These are phyloP conservation scores for Psittacula cyanocephala DNA, from an alignment of 2,113 vertebrate genomes.

Conservation along the genomic window DNA sequence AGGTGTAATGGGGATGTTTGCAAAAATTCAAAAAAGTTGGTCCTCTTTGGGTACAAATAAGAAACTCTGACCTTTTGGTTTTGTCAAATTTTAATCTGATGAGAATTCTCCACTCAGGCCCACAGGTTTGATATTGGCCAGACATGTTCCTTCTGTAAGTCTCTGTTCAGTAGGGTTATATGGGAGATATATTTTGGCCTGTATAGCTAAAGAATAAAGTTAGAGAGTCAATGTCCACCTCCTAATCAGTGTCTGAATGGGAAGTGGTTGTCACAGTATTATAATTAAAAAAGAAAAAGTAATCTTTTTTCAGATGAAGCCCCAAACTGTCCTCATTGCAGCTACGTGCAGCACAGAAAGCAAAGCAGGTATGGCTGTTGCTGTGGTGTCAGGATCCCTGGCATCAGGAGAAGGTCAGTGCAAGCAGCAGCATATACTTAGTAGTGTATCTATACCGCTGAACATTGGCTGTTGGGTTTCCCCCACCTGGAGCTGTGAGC, in stretches of 20 bases:
- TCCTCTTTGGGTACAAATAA: background rate
- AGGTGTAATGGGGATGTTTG: background rate
- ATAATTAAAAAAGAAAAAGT: too few relatives aligned
- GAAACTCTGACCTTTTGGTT: background rate
- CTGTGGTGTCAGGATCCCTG: background rate
- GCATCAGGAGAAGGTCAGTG: background rate
- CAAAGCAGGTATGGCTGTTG: fast-evolving
- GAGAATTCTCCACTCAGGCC: background rate
- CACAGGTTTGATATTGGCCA: background rate
- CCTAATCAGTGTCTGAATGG: background rate
- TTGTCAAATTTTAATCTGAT: background rate
- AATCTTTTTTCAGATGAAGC: background rate
- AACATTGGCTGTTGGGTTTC: background rate
- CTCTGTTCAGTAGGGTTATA: background rate
- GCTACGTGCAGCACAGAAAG: background rate
- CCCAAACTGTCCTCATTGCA: background rate
- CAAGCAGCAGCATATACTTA: background rate
- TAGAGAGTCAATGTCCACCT: background rate
- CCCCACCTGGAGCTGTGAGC: background rate
- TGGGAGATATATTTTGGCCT: background rate
- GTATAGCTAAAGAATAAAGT: background rate
- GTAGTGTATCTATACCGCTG: background rate
- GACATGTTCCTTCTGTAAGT: background rate
- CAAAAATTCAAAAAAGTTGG: background rate
- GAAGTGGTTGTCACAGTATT: background rate